phyloP scores from a whole-genome alignment of 92 coral and sea anemone species.

The Siderastrea siderea region DNA sequence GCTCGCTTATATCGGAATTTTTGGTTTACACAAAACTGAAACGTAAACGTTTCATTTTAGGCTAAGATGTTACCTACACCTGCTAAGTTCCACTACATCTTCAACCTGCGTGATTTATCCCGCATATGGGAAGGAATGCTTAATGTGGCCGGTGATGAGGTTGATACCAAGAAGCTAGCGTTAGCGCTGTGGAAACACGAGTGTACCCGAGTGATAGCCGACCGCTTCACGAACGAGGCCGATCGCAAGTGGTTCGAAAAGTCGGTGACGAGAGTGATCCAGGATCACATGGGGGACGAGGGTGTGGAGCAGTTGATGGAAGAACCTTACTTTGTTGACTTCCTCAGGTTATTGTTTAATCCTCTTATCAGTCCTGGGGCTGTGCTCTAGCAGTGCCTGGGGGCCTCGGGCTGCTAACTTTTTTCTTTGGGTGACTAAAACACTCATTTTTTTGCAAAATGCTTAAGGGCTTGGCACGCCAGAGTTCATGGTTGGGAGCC shows the following conservation, averaged over 20 bases:
- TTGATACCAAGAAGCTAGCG: slow-evolving; percentile 68
- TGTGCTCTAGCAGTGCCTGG: no score
- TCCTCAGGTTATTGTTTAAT: slow-evolving; percentile 66
- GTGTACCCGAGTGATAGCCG: slow-evolving; percentile 94
- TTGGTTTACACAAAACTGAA: no score
- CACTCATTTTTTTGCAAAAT: no score
- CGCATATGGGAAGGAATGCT: slow-evolving; percentile 98
- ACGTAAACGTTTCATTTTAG: slow-evolving; percentile 27
- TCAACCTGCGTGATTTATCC: slow-evolving; percentile 92
- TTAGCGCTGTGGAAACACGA: slow-evolving; percentile 90
- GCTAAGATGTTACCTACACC: slow-evolving; percentile 92
- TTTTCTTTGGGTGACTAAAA: no score
- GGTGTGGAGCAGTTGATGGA: slow-evolving; percentile 79
- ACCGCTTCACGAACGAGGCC: slow-evolving; percentile 89
- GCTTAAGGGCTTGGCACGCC: no score
- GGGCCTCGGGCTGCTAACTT: no score
- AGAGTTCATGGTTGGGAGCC: no score
- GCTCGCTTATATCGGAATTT: no score
- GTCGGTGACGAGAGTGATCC: slow-evolving; percentile 63
- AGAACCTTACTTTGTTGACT: slow-evolving; percentile 93
- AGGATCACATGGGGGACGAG: slow-evolving; percentile 82
- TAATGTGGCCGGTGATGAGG: slow-evolving; percentile 84
- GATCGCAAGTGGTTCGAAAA: slow-evolving; percentile 91
- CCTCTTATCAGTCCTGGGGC: no score
- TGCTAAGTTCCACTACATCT: slow-evolving; percentile 93